Evolutionary conservation across 92 coral and sea anemone genomes (phyloP), one percentile per base, ranked within the genome.

Genomic region (Porites cylindrica): DNA sequence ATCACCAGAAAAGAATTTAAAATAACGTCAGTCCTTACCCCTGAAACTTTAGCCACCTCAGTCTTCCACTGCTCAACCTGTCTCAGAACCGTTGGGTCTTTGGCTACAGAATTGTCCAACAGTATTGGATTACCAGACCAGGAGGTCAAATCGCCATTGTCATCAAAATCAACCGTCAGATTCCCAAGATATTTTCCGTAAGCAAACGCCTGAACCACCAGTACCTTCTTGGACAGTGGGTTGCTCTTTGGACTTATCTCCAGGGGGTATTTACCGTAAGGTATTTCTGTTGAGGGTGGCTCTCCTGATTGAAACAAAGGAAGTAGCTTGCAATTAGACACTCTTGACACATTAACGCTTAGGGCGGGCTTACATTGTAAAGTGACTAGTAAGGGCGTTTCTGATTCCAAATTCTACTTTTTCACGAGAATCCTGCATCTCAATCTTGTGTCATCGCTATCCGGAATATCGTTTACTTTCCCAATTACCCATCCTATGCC

Each of bases 121-220:
- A 96, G 70, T 56, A 95, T 92, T 18, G 99, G 99, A 73, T 93
- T 96, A 8, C 99, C 99, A 72, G 88, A 74, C 98, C 98, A 96
- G 20, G 82, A 81, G 47, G 90, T 96, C 62, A 88, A 89, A 20
- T 86, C 77, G 19, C 99, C 99, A 50, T 89, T 10, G 7, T 76
- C 87, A 82, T 95, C 90, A 68, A 96, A 96, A 70, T 78, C 92
- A 51, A 95, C 94, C 26, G 93, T 93, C 56, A 96, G 93, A 58
- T 85, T 81, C 4, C 99, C 99, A 26, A 96, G 92, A 66, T 95
- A 96, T 77, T 93, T 91, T 50, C 95, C 96, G 59, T 88, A 93
- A 64, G 89, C 90, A 86, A 87, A 96, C 50, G 88, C 99, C 71
- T 96, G 99, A 23, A 96, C 96, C 7, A 96, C 91, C 61, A 94